Evolutionary conservation across 1,140 invertebrate genomes (phyloP).

Genomic region (Portunus trituberculatus): DNA sequence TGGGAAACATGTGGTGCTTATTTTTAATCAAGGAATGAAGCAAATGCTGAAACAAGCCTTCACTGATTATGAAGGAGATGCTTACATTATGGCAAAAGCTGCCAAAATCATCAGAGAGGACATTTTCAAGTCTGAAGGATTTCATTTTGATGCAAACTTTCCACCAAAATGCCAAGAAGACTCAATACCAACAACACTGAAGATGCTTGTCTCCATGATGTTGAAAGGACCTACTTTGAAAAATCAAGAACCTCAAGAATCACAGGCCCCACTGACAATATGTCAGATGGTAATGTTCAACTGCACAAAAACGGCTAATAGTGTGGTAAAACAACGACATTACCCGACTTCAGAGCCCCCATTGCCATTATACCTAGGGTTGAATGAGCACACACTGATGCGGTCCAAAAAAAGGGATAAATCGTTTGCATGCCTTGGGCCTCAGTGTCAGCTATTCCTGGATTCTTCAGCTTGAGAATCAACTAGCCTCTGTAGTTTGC

Average conservation of each 20-base stretch:
- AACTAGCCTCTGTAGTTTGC: neutral
- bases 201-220: slow-evolving; percentile 40
- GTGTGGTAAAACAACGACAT: neutral
- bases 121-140: slow-evolving; percentile 40
- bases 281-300: slow-evolving; percentile 2
- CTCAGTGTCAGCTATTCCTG: slow-evolving; percentile 29
- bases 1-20: neutral
- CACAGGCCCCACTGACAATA: neutral
- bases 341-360: neutral
- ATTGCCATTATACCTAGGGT: neutral
- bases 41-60: slow-evolving; percentile 29
- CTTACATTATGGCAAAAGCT: slow-evolving; percentile 34
- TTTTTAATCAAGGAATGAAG: slow-evolving; percentile 14
- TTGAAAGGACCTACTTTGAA: neutral
- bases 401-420: neutral
- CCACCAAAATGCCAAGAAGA: slow-evolving; percentile 32
- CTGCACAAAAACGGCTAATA: neutral
- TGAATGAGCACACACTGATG: neutral
- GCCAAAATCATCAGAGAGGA: slow-evolving; percentile 27
- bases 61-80: slow-evolving; percentile 44
- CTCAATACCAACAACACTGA: slow-evolving; percentile 33
- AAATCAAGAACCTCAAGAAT: neutral
- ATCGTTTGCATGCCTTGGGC: neutral
- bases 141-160: neutral
- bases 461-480: slow-evolving; percentile 15